phyloP scores from a whole-genome alignment of 2,113 vertebrate genomes.

The Raja brachyura region DNA sequence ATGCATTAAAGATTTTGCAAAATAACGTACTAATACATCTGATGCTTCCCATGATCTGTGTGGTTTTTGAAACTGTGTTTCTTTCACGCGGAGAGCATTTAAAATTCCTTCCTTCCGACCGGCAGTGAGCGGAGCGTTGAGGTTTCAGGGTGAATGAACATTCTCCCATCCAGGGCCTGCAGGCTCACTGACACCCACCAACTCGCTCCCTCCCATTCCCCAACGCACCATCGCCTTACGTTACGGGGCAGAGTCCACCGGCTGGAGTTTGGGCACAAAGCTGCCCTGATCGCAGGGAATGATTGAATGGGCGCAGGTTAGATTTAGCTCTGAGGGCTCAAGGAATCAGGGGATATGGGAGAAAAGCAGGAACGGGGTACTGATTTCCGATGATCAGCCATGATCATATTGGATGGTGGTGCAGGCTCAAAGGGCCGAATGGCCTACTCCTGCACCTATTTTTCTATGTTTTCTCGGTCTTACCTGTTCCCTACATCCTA shows the following conservation, averaged over 20 bases:
- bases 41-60: not conserved
- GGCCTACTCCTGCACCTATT: no score
- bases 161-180: not conserved
- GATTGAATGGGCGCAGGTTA: not conserved
- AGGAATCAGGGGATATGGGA: no score
- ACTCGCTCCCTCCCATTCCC: not conserved
- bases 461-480: no score
- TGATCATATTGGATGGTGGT: no score
- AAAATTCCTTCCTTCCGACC: not conserved
- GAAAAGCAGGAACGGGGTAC: no score
- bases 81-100: constrained; percentile 17
- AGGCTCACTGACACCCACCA: not conserved
- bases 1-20: not conserved
- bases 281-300: not conserved
- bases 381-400: no score
- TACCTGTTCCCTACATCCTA: no score
- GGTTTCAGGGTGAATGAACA: not conserved
- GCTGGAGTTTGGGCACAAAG: no score
- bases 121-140: not conserved
- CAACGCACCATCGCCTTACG: not conserved
- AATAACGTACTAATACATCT: not conserved
- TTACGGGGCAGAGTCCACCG: not conserved
- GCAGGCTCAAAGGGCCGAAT: no score
- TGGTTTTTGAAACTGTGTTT: constrained; percentile 4
- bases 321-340: no score